Evolutionary conservation across 2,113 vertebrate species (phyloP), one percentile per base, ranked within the genome.

Genomic region (Eubucco bourcierii): DNA sequence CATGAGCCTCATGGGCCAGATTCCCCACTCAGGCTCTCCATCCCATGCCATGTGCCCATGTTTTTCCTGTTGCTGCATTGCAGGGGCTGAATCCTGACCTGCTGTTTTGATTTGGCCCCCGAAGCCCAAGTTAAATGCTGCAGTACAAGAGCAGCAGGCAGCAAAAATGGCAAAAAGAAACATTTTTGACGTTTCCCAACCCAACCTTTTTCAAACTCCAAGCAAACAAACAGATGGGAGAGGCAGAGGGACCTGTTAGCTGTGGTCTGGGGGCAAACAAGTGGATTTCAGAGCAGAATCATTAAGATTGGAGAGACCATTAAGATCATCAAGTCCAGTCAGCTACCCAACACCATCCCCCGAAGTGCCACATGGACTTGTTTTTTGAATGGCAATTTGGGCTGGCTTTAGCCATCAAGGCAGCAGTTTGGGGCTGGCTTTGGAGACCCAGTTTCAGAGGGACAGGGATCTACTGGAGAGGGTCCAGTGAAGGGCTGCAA

Each of bases 41-140:
- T 88, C n/a, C 28, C 23, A 14, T 1, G 0, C 24, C 0, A 0
- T n/a, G 0, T 21, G 17, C 20, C 68, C 3, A 0, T 21, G 37
- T 63, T 73, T 19, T 44, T 88, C 44, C 58, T 18, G 55, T 1
- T 47, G 31, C 37, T 70, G 46, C 4, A 0, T 25, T 68, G 50
- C 47, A 64, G 73, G 83, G 80, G 3, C 20, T 27, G 21, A 84
- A 66, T 80, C 58, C 77, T 1, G 27, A 65, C 63, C 41, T 25
- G 31, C 12, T 46, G 80, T n/a, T 89, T 75, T 6, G 1, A 61
- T 25, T 33, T 39, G 63, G 37, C 71, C 74, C 71, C 23, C 65
- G 47, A 80, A 88, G 20, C 71, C 55, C 46, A 19, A 77, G 73
- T 71, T 55, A 66, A 84, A 74, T 10, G 7, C 8, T 24, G 37